Evolutionary conservation across 2,888 invertebrate genomes (phyloP), one percentile per base, ranked within the genome.

Genomic region (Branchellion lobata): DNA sequence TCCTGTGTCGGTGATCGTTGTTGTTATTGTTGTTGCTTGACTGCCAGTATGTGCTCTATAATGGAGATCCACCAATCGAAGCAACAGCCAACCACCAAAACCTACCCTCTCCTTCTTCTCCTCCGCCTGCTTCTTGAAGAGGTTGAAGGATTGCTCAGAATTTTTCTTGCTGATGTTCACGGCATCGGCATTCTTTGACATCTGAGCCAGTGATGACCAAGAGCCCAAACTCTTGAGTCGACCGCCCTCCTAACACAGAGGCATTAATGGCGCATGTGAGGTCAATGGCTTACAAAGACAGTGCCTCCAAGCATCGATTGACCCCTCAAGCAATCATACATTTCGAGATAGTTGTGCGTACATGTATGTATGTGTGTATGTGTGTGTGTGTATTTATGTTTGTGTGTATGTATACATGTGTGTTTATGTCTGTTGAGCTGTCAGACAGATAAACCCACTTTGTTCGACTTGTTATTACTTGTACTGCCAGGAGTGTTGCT

Each of bases 51-150:
- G n/a, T n/a, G n/a, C n/a, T n/a, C n/a, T n/a, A n/a, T n/a, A n/a
- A n/a, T n/a, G n/a, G n/a, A n/a, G n/a, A n/a, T n/a, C n/a, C n/a
- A n/a, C n/a, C n/a, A n/a, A n/a, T n/a, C n/a, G n/a, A n/a, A n/a
- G n/a, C n/a, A n/a, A n/a, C 40, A 40, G 8, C 5, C 40, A 40
- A 5, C 5, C 40, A 40, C 40, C 5, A 5, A 57, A 3, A 24
- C 61, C 11, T 3, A 77, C 77, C 40, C 77, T 57, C 36, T 77
- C 77, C 24, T 40, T 40, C 57, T 61, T 77, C 40, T 77, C 77
- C 40, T 77, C 65, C 14, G 77, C 77, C 31, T 77, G 77, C 34
- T 77, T 77, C 27, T 77, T 77, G 31, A 77, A 77, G n/a, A 36
- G 27, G n/a, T 51, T 65, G 65, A 77, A 77, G 27, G 65, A 57